These are phyloP conservation scores for Mesoligia furuncula DNA, from an alignment of 2,888 invertebrate species.

Conservation along the genomic window DNA sequence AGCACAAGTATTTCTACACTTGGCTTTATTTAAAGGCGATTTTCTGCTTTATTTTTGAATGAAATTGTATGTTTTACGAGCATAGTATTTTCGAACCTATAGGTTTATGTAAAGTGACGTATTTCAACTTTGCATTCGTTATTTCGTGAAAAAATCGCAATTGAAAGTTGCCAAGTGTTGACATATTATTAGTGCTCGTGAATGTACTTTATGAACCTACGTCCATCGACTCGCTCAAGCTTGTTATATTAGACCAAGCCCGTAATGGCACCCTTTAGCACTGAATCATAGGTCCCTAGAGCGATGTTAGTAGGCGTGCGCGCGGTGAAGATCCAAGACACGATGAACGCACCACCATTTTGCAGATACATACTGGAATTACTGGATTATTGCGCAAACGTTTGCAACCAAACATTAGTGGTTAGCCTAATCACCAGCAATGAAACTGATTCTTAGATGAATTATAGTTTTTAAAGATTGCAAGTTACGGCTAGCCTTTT, in stretches of 20 bases:
- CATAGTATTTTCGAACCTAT: too few relatives aligned
- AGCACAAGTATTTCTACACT: too few relatives aligned
- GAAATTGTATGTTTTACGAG: too few relatives aligned
- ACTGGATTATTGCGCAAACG: conserved; percentile 71
- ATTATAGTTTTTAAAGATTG: conserved; percentile 69
- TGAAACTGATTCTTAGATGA: conserved; percentile 74
- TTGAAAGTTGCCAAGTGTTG: too few relatives aligned
- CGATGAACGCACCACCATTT: conserved; percentile 66
- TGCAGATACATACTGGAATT: conserved; percentile 68
- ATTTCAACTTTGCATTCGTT: too few relatives aligned
- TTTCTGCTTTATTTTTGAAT: too few relatives aligned
- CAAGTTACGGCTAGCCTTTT: conserved; percentile 49
- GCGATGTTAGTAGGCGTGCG: conserved; percentile 63
- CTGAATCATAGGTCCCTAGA: conserved; percentile 73
- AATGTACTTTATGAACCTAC: neutral
- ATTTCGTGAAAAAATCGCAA: too few relatives aligned
- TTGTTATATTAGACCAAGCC: conserved; percentile 63
- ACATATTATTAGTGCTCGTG: too few relatives aligned
- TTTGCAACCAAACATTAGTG: conserved; percentile 73
- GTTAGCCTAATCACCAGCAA: conserved; percentile 79
- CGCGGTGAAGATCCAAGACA: conserved; percentile 66
- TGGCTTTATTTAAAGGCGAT: too few relatives aligned
- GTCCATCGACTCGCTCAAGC: conserved; percentile 33
- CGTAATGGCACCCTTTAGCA: conserved; percentile 71
- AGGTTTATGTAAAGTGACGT: too few relatives aligned